These are phyloP conservation scores for Xerus rutilus DNA, from an alignment of 2,797 vertebrate genomes.

Conservation along the genomic window DNA sequence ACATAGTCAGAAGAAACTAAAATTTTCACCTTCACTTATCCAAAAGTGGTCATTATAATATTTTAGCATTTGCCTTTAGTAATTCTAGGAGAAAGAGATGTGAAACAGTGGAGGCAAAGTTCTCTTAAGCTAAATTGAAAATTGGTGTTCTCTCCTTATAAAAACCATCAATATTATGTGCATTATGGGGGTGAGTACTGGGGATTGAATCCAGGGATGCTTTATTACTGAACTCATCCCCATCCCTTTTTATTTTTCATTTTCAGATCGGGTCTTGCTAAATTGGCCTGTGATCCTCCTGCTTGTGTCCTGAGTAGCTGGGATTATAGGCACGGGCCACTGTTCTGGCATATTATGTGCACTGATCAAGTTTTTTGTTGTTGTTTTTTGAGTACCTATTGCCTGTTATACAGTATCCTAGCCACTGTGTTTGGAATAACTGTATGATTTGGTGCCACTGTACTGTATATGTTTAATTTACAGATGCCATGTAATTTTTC, in stretches of 20 bases:
- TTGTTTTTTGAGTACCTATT: neutral
- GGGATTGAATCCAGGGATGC: too few species aligned
- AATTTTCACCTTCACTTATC: neutral
- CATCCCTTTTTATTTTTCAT: too few species aligned
- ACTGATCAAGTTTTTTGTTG: too few species aligned
- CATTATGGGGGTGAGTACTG: neutral
- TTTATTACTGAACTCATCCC: too few species aligned
- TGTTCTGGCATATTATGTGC: neutral
- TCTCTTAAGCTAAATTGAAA: neutral
- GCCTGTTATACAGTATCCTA: neutral
- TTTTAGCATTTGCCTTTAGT: neutral
- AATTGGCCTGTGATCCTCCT: too few species aligned
- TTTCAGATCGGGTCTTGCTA: too few species aligned
- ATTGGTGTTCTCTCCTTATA: neutral
- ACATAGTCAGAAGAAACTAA: neutral
- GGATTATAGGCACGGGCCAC: too few species aligned
- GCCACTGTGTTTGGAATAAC: neutral
- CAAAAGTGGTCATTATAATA: neutral
- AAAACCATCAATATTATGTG: neutral
- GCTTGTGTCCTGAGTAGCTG: too few species aligned
- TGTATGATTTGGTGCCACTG: neutral
- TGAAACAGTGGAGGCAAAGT: neutral
- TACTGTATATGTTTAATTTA: neutral
- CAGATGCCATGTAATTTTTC: neutral
- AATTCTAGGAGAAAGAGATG: neutral